Conservation (phyloP, 2,888 invertebrate species). For the Torymus auratus region DNA sequence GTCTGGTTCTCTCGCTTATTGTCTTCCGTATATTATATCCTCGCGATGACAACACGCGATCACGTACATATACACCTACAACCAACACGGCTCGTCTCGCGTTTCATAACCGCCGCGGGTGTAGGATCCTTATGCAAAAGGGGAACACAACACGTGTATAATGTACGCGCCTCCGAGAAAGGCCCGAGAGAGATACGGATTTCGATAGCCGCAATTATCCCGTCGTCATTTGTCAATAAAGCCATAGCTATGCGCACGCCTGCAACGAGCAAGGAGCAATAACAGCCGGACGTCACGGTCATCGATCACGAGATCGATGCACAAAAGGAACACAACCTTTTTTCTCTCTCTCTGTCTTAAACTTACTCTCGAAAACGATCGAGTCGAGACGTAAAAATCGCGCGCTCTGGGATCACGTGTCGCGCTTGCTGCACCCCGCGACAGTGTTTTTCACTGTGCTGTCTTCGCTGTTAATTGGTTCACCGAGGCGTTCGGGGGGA, state of each 20-base stretch:
- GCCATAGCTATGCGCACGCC: background rate
- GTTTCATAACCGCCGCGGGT: conserved; percentile 12
- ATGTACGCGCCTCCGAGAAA: background rate
- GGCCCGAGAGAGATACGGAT: conserved; percentile 1
- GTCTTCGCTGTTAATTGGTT: too few relatives aligned
- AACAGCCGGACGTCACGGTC: conserved; percentile 29
- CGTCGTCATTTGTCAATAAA: conserved; percentile 50
- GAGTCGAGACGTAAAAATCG: too few relatives aligned
- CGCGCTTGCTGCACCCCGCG: too few relatives aligned
- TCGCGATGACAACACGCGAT: background rate
- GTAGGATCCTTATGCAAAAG: conserved; percentile 5
- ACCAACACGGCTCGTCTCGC: background rate
- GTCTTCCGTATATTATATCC: conserved; percentile 9
- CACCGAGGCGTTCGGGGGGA: too few relatives aligned
- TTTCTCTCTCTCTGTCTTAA: too few relatives aligned
- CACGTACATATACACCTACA: background rate
- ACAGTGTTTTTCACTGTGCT: too few relatives aligned
- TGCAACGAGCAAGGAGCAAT: background rate
- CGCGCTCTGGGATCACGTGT: too few relatives aligned
- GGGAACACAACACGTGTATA: background rate
- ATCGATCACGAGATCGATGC: conserved; percentile 41
- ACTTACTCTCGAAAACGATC: too few relatives aligned
- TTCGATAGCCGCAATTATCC: conserved; percentile 40
- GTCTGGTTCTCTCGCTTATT: background rate
- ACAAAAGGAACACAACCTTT: background rate